These are phyloP conservation scores for pig (Sus scrofa) DNA, from an alignment of 2,113 vertebrate genomes.

Conservation along the genomic window DNA sequence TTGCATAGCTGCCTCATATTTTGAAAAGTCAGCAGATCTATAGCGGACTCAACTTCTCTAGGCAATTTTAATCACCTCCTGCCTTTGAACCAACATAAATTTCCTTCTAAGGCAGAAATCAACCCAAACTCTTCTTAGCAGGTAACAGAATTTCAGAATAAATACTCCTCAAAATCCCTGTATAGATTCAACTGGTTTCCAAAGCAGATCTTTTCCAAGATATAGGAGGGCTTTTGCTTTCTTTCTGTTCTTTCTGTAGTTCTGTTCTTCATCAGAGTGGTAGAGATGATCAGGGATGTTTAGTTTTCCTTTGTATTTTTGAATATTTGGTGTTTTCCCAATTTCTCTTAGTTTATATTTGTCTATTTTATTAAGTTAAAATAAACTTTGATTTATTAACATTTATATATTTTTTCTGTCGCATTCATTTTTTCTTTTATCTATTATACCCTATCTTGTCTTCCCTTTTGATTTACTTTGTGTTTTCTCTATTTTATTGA, in stretches of 20 bases:
- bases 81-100: background rate
- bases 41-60: background rate
- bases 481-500: background rate
- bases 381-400: background rate
- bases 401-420: background rate
- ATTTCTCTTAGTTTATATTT: background rate
- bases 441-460: background rate
- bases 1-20: background rate
- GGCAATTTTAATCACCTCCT: background rate
- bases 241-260: background rate
- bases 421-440: background rate
- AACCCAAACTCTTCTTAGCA: background rate
- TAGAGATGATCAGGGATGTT: background rate
- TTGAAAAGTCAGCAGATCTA: background rate
- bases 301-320: background rate
- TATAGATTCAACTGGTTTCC: background rate
- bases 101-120: background rate
- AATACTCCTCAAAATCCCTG: background rate
- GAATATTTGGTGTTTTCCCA: background rate
- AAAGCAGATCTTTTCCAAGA: background rate
- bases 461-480: background rate
- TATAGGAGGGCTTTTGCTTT: background rate
- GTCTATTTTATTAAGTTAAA: background rate
- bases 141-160: background rate
- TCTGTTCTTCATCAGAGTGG: background rate